Percentiles rank a stretch among this genome's conserved stretches.
phyloP scores from a whole-genome alignment of 2,888 invertebrate species.

The Chaetoderma sp. region DNA sequence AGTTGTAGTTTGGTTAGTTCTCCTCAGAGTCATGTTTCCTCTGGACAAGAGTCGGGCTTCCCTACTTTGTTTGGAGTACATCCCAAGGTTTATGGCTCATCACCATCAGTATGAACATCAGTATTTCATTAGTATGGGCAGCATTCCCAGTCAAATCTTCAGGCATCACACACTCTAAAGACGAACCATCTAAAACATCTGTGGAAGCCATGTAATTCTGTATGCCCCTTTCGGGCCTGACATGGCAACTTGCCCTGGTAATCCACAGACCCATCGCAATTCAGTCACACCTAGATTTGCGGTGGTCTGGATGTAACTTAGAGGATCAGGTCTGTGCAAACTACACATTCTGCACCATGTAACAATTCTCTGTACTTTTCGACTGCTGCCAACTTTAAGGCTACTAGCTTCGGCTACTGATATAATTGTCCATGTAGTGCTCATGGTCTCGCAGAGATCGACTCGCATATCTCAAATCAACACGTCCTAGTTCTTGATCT shows the following conservation, averaged over 20 bases:
- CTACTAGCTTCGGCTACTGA: slow-evolving; percentile 36
- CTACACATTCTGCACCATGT: slow-evolving; percentile 25
- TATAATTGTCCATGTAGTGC: slow-evolving; percentile 34
- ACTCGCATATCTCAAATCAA: slow-evolving; percentile 39
- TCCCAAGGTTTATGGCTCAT: background rate
- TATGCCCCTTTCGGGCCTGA: too few species aligned
- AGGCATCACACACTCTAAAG: too few species aligned
- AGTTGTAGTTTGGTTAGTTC: too few species aligned
- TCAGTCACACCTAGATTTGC: slow-evolving; percentile 40
- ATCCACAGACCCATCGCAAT: slow-evolving; percentile 34
- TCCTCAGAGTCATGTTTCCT: background rate
- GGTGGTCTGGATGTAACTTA: slow-evolving; percentile 25
- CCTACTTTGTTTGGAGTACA: background rate
- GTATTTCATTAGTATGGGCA: too few species aligned
- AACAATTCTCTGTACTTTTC: slow-evolving; percentile 34
- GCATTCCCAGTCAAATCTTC: too few species aligned
- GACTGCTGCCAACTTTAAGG: slow-evolving; percentile 37
- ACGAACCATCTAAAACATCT: too few species aligned
- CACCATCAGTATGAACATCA: background rate
- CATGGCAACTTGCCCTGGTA: too few species aligned
- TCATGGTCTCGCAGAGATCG: slow-evolving; percentile 30
- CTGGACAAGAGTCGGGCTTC: background rate
- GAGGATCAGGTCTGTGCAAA: slow-evolving; percentile 32
- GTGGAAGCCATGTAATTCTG: too few species aligned
- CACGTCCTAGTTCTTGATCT: slow-evolving; percentile 21